Percentiles rank a stretch among this genome's conserved stretches.
Conservation (phyloP, 2,797 vertebrate species). For the Emys orbicularis region DNA sequence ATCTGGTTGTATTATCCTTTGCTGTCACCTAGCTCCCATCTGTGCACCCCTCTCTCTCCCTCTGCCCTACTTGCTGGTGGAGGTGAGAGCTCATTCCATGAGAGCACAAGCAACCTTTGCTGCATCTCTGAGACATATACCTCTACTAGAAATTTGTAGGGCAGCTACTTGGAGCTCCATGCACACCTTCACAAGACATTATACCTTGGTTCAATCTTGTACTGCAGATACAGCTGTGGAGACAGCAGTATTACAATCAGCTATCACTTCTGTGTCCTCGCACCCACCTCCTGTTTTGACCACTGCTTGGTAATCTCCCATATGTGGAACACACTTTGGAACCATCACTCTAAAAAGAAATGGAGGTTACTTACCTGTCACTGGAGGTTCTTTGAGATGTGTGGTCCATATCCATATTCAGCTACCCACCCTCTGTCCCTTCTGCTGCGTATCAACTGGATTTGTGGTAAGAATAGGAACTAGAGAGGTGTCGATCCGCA, state of each 20-base stretch:
- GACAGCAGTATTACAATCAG: no score
- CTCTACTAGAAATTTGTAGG: background rate
- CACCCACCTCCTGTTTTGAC: no score
- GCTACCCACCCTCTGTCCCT: background rate
- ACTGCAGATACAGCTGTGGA: background rate
- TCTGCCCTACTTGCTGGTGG: background rate
- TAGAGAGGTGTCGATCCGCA: background rate
- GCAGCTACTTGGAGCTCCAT: background rate
- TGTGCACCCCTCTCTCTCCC: background rate
- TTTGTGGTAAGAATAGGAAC: background rate
- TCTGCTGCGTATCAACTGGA: background rate
- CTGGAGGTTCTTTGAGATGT: background rate
- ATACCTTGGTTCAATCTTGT: background rate
- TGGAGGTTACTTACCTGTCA: background rate
- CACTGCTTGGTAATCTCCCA: no score
- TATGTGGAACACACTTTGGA: background rate
- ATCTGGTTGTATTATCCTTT: background rate
- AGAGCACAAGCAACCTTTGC: background rate
- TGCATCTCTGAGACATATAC: background rate
- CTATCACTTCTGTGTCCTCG: no score
- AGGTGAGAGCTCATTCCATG: no score
- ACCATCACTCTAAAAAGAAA: background rate
- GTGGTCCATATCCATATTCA: background rate
- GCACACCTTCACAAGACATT: background rate
- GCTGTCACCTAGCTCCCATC: background rate